These are phyloP conservation scores for Micropoecilia bifurca DNA, from an alignment of 2,797 vertebrate species.

Conservation along the genomic window DNA sequence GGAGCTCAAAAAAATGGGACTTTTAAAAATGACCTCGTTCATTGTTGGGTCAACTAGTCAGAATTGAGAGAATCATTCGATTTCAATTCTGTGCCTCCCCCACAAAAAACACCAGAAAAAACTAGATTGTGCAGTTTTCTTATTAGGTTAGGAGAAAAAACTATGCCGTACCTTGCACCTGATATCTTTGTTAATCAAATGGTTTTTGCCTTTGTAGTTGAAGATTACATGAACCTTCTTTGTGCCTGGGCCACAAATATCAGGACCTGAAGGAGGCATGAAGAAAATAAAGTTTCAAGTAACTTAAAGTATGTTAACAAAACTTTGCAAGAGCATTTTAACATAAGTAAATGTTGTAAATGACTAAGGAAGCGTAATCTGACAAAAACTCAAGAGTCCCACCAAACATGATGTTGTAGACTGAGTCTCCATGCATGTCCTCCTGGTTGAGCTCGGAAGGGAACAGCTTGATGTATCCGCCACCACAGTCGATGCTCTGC, in stretches of 20 bases:
- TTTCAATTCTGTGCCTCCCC: neutral
- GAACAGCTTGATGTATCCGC: conserved; percentile 86
- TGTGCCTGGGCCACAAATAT: conserved; percentile 90
- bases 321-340: neutral
- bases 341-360: neutral
- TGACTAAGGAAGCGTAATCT: neutral
- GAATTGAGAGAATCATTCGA: neutral
- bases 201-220: conserved; percentile 89
- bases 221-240: conserved; percentile 91
- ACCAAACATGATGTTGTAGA: conserved; percentile 89
- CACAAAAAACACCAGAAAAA: neutral
- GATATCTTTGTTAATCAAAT: conserved; percentile 89
- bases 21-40: neutral
- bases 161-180: conserved; percentile 84
- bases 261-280: conserved; percentile 80
- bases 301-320: neutral
- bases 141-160: neutral
- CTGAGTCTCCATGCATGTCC: conserved; percentile 84
- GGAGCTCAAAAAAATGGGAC: neutral
- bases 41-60: neutral
- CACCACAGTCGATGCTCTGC: conserved; percentile 87
- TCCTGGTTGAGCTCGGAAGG: conserved; percentile 84
- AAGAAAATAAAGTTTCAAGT: neutral
- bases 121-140: neutral
- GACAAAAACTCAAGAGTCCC: conserved; percentile 25